These are phyloP conservation scores for Lycocerus yunnanus DNA, from an alignment of 2,888 invertebrate genomes.

Conservation along the genomic window DNA sequence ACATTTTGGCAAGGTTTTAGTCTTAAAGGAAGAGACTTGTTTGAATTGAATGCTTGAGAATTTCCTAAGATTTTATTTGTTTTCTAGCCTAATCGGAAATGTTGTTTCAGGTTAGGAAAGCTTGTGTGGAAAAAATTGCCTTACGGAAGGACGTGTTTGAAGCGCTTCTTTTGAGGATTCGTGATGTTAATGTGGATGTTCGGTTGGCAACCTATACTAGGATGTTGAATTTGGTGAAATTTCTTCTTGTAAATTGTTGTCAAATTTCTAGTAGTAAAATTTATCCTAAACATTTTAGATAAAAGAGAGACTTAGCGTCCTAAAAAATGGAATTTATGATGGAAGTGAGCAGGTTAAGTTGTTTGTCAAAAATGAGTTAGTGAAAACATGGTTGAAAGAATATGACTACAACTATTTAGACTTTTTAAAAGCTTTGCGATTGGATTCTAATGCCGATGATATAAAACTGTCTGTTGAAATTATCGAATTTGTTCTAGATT, in stretches of 20 bases:
- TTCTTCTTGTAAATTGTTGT: background rate
- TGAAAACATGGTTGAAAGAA: background rate
- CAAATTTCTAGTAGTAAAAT: background rate
- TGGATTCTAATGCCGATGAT: background rate
- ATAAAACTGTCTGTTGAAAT: background rate
- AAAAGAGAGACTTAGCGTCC: background rate
- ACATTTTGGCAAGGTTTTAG: too few relatives aligned
- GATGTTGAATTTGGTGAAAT: background rate
- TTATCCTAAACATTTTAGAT: background rate
- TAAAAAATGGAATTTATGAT: background rate
- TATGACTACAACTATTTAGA: background rate
- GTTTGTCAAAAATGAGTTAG: background rate
- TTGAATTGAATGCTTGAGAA: too few relatives aligned
- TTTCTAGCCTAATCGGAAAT: background rate
- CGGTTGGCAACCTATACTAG: background rate
- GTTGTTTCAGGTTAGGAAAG: background rate
- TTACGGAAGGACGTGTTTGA: background rate
- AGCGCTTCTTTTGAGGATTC: background rate
- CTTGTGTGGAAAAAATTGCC: background rate
- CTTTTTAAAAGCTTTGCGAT: background rate
- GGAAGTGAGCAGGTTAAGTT: background rate
- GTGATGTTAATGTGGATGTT: background rate
- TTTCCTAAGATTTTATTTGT: too few relatives aligned
- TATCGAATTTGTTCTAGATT: background rate
- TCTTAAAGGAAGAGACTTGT: too few relatives aligned